Percentiles rank a stretch among this genome's conserved stretches.
Conservation (phyloP, 30 jellyfish, hydroid and myxozoan species). For the Turritopsis rubra region DNA sequence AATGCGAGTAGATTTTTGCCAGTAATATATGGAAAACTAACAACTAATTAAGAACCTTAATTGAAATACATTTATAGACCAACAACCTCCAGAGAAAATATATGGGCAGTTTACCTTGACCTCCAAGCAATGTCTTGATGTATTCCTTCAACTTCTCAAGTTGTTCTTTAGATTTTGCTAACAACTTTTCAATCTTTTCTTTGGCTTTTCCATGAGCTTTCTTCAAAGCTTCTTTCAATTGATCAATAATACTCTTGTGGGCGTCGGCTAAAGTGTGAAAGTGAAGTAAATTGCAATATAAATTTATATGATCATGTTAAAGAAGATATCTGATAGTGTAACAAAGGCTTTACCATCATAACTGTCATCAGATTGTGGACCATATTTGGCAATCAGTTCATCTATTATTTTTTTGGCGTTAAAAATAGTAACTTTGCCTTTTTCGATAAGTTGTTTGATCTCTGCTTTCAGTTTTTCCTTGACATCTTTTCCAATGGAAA, state of each 20-base stretch:
- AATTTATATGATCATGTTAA: no score
- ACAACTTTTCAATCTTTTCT: neutral
- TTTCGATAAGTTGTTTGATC: neutral
- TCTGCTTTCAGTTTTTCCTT: neutral
- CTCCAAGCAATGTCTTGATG: neutral
- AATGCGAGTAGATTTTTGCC: no score
- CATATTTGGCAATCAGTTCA: neutral
- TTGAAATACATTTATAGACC: no score
- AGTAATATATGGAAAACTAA: neutral
- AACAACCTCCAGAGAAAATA: neutral
- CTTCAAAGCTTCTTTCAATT: constrained; percentile 1
- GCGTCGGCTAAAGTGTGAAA: neutral
- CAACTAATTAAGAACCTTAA: no score
- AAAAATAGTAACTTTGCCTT: neutral
- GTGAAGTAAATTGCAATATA: no score
- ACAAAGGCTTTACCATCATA: neutral
- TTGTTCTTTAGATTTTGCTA: constrained; percentile 5
- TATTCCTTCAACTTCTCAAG: neutral
- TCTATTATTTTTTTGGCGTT: neutral
- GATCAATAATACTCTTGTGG: neutral
- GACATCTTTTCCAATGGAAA: neutral
- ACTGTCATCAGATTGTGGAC: constrained; percentile 1
- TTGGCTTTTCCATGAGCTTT: constrained; percentile 14
- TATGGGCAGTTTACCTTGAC: neutral
- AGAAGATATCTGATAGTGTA: neutral